These are phyloP conservation scores for Pseudachorutes palmiensis DNA, from an alignment of 1,140 invertebrate genomes.

Conservation along the genomic window DNA sequence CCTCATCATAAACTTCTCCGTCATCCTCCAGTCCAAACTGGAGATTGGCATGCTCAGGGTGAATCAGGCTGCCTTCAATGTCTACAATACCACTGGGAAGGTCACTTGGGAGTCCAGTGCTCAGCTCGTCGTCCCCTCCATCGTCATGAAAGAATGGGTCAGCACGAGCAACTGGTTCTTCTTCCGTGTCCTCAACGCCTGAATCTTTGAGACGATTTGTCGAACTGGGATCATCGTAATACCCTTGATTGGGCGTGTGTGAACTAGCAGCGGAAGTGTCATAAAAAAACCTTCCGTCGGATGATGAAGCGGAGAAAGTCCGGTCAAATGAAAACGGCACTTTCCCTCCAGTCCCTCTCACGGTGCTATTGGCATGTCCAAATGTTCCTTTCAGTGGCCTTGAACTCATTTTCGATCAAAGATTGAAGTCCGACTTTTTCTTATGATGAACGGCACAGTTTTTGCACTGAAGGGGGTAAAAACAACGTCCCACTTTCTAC, in stretches of 20 bases:
- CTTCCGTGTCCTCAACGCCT: no score
- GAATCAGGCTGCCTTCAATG: conserved; percentile 20
- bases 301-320: conserved; percentile 23
- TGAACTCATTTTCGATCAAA: not conserved
- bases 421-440: not conserved
- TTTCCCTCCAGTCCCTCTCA: not conserved
- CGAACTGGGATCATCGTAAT: not conserved
- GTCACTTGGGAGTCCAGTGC: conserved; percentile 16
- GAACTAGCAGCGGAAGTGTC: not conserved
- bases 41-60: not conserved
- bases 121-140: conserved; percentile 15
- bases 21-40: conserved; percentile 19
- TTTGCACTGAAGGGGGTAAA: no score
- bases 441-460: no score
- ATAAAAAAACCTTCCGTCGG: not conserved
- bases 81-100: conserved; percentile 26
- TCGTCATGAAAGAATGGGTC: no score
- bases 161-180: no score
- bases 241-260: not conserved
- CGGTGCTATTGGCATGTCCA: conserved; percentile 7
- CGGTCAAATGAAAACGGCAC: conserved; percentile 20
- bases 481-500: not conserved
- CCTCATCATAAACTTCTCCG: conserved; percentile 14
- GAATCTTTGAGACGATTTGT: not conserved
- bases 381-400: conserved; percentile 15